Conservation (phyloP, 2,797 vertebrate genomes). For the Alcedo atthis region DNA sequence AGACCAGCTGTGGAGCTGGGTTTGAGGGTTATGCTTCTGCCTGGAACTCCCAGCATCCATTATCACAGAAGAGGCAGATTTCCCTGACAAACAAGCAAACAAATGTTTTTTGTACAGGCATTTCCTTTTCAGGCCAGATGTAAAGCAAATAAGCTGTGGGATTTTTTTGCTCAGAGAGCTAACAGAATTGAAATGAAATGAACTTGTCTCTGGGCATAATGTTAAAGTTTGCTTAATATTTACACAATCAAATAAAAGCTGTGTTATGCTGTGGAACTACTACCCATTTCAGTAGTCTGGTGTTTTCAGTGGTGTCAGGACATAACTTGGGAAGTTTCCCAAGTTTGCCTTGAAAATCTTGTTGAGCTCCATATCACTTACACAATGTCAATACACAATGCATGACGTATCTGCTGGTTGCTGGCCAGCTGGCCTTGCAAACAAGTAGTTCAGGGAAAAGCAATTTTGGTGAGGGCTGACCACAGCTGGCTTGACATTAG, state of each 20-base stretch:
- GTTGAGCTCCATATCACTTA: not conserved
- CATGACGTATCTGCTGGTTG: not conserved
- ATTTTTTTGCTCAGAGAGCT: not conserved
- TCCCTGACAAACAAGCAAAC: not conserved
- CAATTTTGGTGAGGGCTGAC: constrained; percentile 28
- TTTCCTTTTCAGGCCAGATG: not conserved
- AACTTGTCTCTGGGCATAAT: not conserved
- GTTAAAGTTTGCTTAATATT: not conserved
- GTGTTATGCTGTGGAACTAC: not conserved
- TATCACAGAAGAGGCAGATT: not conserved
- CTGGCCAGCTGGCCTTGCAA: constrained; percentile 29
- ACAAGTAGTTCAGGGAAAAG: constrained; percentile 18
- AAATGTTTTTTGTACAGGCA: not conserved
- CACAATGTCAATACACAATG: not conserved
- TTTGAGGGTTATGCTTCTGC: not conserved
- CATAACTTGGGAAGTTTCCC: not conserved
- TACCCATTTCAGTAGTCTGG: constrained; percentile 5
- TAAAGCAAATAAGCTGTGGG: not conserved
- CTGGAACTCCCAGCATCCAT: not conserved
- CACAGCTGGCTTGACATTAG: constrained; percentile 17
- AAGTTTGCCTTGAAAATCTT: not conserved
- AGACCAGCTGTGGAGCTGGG: not conserved
- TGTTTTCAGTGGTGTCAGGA: not conserved
- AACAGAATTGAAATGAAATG: not conserved
- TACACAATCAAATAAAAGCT: not conserved